Percentiles rank a stretch among this genome's conserved stretches.
Evolutionary conservation across 2,888 invertebrate genomes (phyloP).

Genomic region (Platypus cylindrus): DNA sequence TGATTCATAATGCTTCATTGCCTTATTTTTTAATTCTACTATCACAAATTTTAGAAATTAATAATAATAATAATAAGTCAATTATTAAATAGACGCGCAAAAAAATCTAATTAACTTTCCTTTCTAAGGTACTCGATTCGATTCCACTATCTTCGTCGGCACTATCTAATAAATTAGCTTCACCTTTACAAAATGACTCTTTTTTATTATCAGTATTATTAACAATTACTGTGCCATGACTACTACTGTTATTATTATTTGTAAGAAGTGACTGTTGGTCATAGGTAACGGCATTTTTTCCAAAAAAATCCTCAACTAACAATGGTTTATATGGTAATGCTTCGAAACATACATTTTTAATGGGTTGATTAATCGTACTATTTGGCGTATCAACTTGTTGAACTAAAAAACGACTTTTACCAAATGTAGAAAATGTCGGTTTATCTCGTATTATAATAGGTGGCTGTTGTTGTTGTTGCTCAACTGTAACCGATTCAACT

Average conservation of each 20-base stretch:
- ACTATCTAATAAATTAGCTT: slow-evolving; percentile 49
- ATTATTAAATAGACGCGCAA: too few species aligned
- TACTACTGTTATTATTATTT: slow-evolving; percentile 2
- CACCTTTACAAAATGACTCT: slow-evolving; percentile 33
- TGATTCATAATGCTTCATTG: too few species aligned
- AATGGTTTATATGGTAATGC: slow-evolving; percentile 32
- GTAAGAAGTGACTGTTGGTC: slow-evolving; percentile 4
- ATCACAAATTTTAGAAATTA: too few species aligned
- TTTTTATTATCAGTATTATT: slow-evolving; percentile 8
- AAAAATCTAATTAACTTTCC: slow-evolving; percentile 27
- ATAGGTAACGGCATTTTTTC: slow-evolving; percentile 1
- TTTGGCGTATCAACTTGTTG: slow-evolving; percentile 34
- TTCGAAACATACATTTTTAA: slow-evolving; percentile 34
- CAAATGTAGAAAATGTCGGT: slow-evolving; percentile 48
- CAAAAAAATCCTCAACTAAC: slow-evolving; percentile 7
- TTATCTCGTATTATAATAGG: slow-evolving; percentile 36
- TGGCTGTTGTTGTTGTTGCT: too few species aligned
- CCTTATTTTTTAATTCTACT: too few species aligned
- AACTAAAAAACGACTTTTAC: slow-evolving; percentile 38
- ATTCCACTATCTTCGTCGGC: slow-evolving; percentile 55
- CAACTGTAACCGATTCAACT: slow-evolving; percentile 33
- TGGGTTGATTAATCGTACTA: slow-evolving; percentile 19
- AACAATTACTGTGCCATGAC: too few species aligned
- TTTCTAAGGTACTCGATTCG: slow-evolving; percentile 49
- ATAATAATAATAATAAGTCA: too few species aligned